Base-by-base conservation (phyloP, 2,888 invertebrate genomes). In the Uropetala carovei region DNA sequence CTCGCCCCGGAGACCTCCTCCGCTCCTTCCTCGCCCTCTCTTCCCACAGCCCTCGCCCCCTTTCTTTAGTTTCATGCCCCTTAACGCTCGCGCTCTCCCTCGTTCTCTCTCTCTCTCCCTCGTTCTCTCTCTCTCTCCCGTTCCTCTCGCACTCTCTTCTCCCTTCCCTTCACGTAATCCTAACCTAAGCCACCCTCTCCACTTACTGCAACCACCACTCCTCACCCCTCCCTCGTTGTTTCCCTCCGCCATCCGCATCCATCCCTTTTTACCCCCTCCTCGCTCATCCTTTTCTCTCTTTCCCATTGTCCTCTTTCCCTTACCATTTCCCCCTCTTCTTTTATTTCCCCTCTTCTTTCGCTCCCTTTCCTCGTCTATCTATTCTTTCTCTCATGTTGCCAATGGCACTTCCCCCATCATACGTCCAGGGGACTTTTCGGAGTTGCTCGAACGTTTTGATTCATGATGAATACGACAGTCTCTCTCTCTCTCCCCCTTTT, bases 381-480 rank as follows among this genome's bases (percentile, higher is more conserved):
- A 1, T 30, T 27, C 82, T 14, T 27, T 27, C 86, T 27, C 86
- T 60, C 18, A 27, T 75, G 75, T 75, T 75, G 75, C 75, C 75
- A 75, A 75, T 75, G 75, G 60, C 64, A 27, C 18, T 16, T 64
- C 68, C 30, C 43, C 22, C 60, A 30, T 30, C 60, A 60, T 64
- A 86, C 86, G 89, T 89, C 89, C 89, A 43, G 64, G 89, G 89
- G 64, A 60, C 64, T 86, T 89, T 89, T 89, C 43, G 89, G 86
- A 89, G 89, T 89, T 89, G 64, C 68, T 60, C 89, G 89, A 89
- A 89, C 89, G 64, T 89, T 89, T 89, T 89, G 89, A 89, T 89
- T 89, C 89, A 89, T 89, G 89, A 89, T 89, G 89, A 89, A 89
- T 89, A 89, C 89, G 64, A 89, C 89, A 43, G 64, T 27, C 89